These are phyloP conservation scores for Oncorhynchus keta DNA, from an alignment of 2,113 vertebrate species.

Conservation along the genomic window DNA sequence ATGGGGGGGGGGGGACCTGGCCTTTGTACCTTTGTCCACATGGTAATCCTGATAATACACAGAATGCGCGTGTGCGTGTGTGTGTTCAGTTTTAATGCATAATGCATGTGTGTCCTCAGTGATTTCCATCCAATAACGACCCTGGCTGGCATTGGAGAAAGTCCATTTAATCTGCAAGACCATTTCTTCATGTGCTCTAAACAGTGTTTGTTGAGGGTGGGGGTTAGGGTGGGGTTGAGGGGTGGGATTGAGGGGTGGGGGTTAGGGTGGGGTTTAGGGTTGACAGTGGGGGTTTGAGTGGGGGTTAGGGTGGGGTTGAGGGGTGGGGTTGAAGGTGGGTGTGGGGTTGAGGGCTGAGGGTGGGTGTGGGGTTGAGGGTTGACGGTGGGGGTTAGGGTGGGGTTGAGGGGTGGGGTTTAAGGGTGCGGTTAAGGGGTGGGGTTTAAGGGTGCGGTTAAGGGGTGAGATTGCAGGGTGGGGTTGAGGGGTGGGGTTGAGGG, in stretches of 20 bases:
- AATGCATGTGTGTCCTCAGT: constrained; percentile 38
- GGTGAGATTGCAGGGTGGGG: too few species aligned
- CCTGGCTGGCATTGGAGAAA: constrained; percentile 4
- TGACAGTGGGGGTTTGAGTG: too few species aligned
- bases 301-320: too few species aligned
- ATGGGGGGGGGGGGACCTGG: too few species aligned
- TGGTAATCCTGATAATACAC: constrained; percentile 7
- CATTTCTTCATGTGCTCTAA: not conserved
- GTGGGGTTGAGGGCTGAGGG: too few species aligned
- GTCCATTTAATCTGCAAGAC: constrained; percentile 25
- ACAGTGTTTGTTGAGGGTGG: not conserved
- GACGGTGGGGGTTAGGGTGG: too few species aligned
- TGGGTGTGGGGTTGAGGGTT: too few species aligned
- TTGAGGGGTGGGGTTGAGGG: too few species aligned
- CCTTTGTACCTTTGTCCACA: not conserved
- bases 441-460: fast-evolving
- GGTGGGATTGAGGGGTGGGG: not conserved
- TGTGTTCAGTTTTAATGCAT: constrained; percentile 14
- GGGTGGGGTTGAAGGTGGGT: too few species aligned
- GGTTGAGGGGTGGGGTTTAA: too few species aligned
- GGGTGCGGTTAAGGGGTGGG: too few species aligned
- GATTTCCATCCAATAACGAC: not conserved
- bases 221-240: not conserved
- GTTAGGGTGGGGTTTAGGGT: too few species aligned
- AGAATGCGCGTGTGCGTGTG: not conserved